Evolutionary conservation across 2,797 vertebrate genomes (phyloP), one percentile per base, ranked within the genome.

Genomic region (Chloroceryle inda): DNA sequence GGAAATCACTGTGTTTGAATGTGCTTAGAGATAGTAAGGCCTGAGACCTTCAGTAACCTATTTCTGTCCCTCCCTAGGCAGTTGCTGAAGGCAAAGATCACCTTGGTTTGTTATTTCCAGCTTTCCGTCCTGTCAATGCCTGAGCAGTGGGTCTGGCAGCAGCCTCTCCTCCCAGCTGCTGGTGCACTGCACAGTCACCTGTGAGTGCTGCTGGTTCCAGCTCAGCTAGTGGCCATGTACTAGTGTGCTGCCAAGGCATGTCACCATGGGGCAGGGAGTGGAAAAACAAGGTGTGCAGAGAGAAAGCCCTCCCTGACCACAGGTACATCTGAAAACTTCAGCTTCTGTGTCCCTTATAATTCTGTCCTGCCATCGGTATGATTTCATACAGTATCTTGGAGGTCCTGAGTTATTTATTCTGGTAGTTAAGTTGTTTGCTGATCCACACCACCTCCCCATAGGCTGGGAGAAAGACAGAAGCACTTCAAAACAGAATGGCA

Each of bases 111-210:
- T 88, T 85, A 55, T 72, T 89, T 77, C 56, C 73, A 85, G 12
- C 35, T 82, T 82, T 59, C 20, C 52, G 52, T 27, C 5, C 18
- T 1, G 0, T 14, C 0, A 0, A 2, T 62, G 49, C 73, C 53
- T 31, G 58, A 82, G 52, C 27, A 62, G 67, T 2, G 0, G 19
- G 17, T 40, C 33, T 3, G 2, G 24, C 61, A 58, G n/a, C 58
- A 82, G 53, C 53, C 29, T 53, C 59, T 50, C 45, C 40, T 71
- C 49, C 27, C 40, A 27, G 50, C 22, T 67, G 31, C 47, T 29
- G 42, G 23, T 68, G n/a, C 40, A 2, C 13, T 22, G 31, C 1
- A 1, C 2, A 5, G 40, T 20, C 3, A 1, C 52, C 26, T 18
- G 4, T 27, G 19, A 52, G 29, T 2, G 0, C 52, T n/a, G 37